Evolutionary conservation across 2,888 invertebrate species (phyloP).

Genomic region (Laothoe populi): DNA sequence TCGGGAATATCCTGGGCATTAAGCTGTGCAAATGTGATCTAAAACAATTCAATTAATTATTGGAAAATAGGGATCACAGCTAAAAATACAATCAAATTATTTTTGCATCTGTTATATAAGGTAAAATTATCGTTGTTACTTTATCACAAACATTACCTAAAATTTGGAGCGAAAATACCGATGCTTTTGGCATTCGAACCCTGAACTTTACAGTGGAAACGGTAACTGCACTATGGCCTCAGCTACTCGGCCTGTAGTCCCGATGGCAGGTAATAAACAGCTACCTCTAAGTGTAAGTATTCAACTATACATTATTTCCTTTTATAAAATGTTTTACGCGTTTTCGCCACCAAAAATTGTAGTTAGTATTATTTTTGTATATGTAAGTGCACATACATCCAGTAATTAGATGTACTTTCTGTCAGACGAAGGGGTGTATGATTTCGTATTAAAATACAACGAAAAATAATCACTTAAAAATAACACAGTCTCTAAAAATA

Average conservation of each 20-base stretch:
- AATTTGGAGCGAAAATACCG: neutral
- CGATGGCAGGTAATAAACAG: constrained; percentile 52
- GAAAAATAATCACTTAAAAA: too few relatives aligned
- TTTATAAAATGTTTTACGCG: constrained; percentile 20
- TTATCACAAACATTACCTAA: too few relatives aligned
- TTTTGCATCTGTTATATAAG: too few relatives aligned
- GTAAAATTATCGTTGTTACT: too few relatives aligned
- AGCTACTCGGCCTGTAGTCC: constrained; percentile 26
- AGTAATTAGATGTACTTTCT: constrained; percentile 3
- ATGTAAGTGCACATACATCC: neutral
- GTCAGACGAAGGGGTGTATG: neutral
- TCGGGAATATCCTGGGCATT: neutral
- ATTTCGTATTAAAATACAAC: neutral
- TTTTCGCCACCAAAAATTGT: constrained; percentile 21
- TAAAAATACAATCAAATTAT: too few relatives aligned
- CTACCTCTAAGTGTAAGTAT: constrained; percentile 61
- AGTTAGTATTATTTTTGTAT: constrained; percentile 18
- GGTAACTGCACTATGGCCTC: constrained; percentile 12
- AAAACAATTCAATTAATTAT: neutral
- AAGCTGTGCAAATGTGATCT: too few relatives aligned
- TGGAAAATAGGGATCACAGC: too few relatives aligned
- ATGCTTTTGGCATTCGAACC: neutral
- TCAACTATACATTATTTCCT: constrained; percentile 30
- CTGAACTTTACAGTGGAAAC: constrained; percentile 3
- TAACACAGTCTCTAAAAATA: too few relatives aligned